Percentiles rank a stretch among this genome's conserved stretches.
Evolutionary conservation across 2,888 invertebrate species (phyloP).

Genomic region (Erebia epiphron): DNA sequence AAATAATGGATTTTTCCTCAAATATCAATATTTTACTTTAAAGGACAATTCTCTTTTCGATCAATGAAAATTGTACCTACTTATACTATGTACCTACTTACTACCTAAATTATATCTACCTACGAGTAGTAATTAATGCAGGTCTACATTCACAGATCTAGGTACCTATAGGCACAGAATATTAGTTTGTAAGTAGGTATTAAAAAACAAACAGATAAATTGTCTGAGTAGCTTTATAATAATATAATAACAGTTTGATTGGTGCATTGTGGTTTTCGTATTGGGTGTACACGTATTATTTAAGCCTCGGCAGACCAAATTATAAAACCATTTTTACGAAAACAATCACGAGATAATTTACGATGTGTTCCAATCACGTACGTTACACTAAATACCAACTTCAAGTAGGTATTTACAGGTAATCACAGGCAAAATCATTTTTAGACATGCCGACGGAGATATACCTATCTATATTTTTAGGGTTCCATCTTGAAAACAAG

Average conservation of each 20-base stretch:
- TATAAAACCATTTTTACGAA: conserved; percentile 35
- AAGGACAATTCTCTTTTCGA: too few relatives aligned
- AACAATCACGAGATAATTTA: conserved; percentile 36
- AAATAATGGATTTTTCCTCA: too few relatives aligned
- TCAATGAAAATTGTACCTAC: too few relatives aligned
- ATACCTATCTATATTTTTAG: conserved; percentile 15
- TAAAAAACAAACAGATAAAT: conserved; percentile 14
- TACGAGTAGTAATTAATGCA: too few relatives aligned
- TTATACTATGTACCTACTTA: too few relatives aligned
- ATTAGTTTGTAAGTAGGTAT: not conserved
- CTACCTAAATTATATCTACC: too few relatives aligned
- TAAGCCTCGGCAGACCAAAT: conserved; percentile 30
- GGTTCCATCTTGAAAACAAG: not conserved
- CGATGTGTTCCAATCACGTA: conserved; percentile 37
- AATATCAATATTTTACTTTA: too few relatives aligned
- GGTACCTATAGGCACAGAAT: too few relatives aligned
- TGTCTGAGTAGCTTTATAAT: conserved; percentile 20
- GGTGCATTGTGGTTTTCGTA: conserved; percentile 20
- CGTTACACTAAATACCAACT: conserved; percentile 30
- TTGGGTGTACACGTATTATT: conserved; percentile 29
- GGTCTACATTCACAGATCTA: too few relatives aligned
- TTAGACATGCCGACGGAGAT: conserved; percentile 27
- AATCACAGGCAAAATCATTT: conserved; percentile 33
- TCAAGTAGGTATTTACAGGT: conserved; percentile 27
- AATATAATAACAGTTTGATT: conserved; percentile 19